phyloP scores from a whole-genome alignment of 2,113 vertebrate species.

The Notiomystis cincta region DNA sequence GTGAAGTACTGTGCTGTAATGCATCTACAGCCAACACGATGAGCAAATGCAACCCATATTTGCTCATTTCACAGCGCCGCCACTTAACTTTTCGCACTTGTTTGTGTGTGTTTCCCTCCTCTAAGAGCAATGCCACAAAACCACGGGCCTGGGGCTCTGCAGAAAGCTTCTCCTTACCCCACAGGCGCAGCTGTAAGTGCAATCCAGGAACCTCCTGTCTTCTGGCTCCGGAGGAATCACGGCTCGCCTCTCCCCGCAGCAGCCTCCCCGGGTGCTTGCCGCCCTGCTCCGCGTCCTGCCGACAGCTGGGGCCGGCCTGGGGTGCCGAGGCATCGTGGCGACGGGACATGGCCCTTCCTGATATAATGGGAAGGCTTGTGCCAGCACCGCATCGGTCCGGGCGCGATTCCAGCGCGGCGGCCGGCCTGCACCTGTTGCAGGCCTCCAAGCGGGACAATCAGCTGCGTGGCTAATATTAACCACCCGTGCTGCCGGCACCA shows the following conservation, averaged over 20 bases:
- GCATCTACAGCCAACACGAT: background rate
- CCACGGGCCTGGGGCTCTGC: background rate
- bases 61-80: background rate
- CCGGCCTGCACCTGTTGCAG: background rate
- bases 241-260: background rate
- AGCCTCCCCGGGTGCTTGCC: background rate
- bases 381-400: background rate
- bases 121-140: background rate
- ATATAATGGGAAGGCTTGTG: slow-evolving; percentile 16
- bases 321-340: background rate
- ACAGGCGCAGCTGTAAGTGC: background rate
- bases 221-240: background rate
- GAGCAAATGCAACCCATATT: background rate
- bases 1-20: background rate
- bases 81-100: background rate
- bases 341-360: background rate
- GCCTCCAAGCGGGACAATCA: background rate
- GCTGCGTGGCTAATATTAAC: slow-evolving; percentile 26
- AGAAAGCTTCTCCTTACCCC: slow-evolving; percentile 1
- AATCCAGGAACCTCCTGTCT: background rate
- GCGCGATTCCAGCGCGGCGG: background rate
- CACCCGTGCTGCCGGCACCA: background rate
- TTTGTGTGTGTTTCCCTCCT: background rate
- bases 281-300: background rate
- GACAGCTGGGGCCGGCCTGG: background rate